These are phyloP conservation scores for Oryzias celebensis DNA, from an alignment of 2,113 vertebrate species.

Conservation along the genomic window DNA sequence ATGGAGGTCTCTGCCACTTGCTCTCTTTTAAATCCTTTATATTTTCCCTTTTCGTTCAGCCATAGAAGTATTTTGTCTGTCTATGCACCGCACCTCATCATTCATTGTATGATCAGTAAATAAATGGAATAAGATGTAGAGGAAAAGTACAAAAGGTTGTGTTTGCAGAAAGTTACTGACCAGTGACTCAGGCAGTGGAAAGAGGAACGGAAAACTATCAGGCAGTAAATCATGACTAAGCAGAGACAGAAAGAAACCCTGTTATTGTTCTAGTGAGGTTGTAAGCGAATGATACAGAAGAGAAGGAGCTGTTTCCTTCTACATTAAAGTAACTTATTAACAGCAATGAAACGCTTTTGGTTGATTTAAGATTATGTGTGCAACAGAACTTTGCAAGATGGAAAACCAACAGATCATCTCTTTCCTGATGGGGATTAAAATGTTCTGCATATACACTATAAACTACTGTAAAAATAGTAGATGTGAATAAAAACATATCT, in stretches of 20 bases:
- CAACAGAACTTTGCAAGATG: too few relatives aligned
- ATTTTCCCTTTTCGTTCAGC: constrained; percentile 20
- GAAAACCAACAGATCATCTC: too few relatives aligned
- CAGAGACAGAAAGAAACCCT: constrained; percentile 7
- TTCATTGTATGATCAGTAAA: constrained; percentile 50
- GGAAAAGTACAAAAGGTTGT: constrained; percentile 63
- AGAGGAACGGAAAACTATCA: constrained; percentile 52
- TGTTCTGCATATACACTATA: too few relatives aligned
- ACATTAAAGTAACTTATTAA: too few relatives aligned
- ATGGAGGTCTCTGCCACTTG: constrained; percentile 26
- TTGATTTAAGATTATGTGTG: too few relatives aligned
- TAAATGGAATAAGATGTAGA: constrained; percentile 43
- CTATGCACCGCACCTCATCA: constrained; percentile 63
- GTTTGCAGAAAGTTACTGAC: constrained; percentile 74
- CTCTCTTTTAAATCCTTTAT: constrained; percentile 2
- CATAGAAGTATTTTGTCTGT: constrained; percentile 48
- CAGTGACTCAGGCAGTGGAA: constrained; percentile 68
- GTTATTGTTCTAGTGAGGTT: too few relatives aligned
- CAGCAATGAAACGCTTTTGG: too few relatives aligned
- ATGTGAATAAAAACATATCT: too few relatives aligned
- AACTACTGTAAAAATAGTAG: too few relatives aligned
- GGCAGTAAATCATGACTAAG: constrained; percentile 44
- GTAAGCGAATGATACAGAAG: too few relatives aligned
- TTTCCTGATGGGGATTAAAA: too few relatives aligned
- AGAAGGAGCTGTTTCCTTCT: too few relatives aligned